Percentiles rank a stretch among this genome's conserved stretches.
phyloP scores from a whole-genome alignment of 2,797 vertebrate species.

The Acestrorhynchus altus region DNA sequence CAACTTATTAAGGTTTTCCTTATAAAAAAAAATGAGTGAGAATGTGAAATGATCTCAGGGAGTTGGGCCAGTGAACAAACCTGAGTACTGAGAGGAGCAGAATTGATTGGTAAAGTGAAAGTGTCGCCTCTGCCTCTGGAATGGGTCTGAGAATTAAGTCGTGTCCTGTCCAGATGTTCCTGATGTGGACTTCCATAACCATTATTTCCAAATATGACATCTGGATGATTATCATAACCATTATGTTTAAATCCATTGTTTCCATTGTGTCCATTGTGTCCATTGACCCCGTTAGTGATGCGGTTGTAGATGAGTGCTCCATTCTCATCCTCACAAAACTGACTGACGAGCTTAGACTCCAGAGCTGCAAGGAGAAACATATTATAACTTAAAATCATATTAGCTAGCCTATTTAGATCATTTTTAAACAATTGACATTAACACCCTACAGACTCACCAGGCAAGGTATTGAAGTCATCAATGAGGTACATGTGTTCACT shows the following conservation, averaged over 20 bases:
- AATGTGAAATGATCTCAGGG: background rate
- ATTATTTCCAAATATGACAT: constrained; percentile 57
- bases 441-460: constrained; percentile 76
- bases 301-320: constrained; percentile 85
- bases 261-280: constrained; percentile 71
- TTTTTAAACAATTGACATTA: background rate
- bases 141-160: constrained; percentile 47
- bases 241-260: constrained; percentile 68
- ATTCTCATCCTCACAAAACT: constrained; percentile 94
- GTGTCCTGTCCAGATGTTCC: constrained; percentile 64
- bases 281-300: constrained; percentile 72
- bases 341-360: constrained; percentile 88
- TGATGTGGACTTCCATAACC: constrained; percentile 57
- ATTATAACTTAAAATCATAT: too few species aligned
- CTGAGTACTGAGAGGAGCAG: constrained; percentile 71
- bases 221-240: constrained; percentile 61
- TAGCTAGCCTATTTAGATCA: background rate
- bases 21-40: too few species aligned
- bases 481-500: constrained; percentile 91
- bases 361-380: constrained; percentile 73
- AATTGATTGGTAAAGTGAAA: constrained; percentile 72
- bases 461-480: constrained; percentile 89
- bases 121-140: constrained; percentile 69
- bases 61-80: constrained; percentile 53
- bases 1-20: background rate